Conservation (phyloP, 2,113 vertebrate genomes). For the Cochlearius cochlearius region DNA sequence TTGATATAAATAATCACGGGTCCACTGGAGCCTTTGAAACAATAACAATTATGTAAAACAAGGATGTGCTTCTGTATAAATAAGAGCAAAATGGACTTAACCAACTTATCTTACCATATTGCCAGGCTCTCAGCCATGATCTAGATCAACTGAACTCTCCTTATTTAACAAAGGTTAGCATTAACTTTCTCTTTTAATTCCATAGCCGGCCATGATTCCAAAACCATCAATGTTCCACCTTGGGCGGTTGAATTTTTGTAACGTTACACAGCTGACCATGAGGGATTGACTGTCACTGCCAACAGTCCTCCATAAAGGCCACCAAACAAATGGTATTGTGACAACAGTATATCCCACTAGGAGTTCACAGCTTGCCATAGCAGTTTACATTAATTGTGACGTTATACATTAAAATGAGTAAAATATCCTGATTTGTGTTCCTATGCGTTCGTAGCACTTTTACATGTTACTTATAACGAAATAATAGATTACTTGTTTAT, state of each 20-base stretch:
- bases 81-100: not conserved
- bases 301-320: not conserved
- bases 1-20: not conserved
- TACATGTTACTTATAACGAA: not conserved
- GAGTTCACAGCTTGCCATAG: not conserved
- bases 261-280: not conserved
- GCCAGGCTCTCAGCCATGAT: not conserved
- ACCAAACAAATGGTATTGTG: not conserved
- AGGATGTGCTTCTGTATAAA: not conserved
- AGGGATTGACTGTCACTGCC: not conserved
- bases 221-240: not conserved
- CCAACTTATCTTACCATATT: not conserved
- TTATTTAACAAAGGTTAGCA: not conserved
- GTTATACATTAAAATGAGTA: not conserved
- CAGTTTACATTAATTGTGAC: not conserved
- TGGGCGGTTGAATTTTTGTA: not conserved
- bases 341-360: not conserved
- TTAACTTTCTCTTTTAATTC: not conserved
- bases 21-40: not conserved
- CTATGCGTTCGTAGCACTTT: not conserved
- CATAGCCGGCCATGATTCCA: not conserved
- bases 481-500: not conserved
- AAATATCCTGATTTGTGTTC: not conserved
- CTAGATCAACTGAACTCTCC: not conserved
- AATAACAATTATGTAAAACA: not conserved